These are phyloP conservation scores for Rallus crepitans DNA, from an alignment of 2,797 vertebrate species.

Conservation along the genomic window DNA sequence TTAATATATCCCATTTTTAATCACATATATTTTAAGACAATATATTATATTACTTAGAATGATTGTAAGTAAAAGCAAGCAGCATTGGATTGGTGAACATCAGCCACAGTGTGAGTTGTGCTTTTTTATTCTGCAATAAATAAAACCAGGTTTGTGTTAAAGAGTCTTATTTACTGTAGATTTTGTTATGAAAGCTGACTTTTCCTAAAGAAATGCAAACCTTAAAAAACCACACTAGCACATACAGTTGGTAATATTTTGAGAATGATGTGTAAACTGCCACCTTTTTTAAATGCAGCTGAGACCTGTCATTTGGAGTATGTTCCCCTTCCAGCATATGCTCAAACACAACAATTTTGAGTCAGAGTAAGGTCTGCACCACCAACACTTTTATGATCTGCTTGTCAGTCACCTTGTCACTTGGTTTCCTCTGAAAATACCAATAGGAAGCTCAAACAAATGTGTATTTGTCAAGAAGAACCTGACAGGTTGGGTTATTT, in stretches of 20 bases:
- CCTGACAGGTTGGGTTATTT: neutral
- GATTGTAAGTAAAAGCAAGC: neutral
- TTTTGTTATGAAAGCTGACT: neutral
- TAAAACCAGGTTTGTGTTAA: neutral
- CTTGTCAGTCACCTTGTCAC: neutral
- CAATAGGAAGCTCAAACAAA: neutral
- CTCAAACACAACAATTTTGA: neutral
- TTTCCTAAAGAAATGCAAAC: neutral
- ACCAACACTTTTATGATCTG: neutral
- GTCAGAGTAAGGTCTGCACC: neutral
- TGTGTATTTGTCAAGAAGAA: neutral
- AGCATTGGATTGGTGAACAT: neutral
- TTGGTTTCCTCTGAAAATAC: neutral
- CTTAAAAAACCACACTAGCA: neutral
- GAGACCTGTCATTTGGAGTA: neutral
- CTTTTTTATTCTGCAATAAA: neutral
- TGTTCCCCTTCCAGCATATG: neutral
- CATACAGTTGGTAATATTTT: neutral
- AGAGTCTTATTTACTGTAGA: neutral
- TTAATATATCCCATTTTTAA: neutral
- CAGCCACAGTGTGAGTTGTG: neutral
- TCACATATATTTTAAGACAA: neutral
- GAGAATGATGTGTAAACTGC: neutral
- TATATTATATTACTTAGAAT: neutral
- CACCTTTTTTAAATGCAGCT: neutral